These are phyloP conservation scores for Campoplex capitator DNA, from an alignment of 2,888 invertebrate genomes.

Conservation along the genomic window DNA sequence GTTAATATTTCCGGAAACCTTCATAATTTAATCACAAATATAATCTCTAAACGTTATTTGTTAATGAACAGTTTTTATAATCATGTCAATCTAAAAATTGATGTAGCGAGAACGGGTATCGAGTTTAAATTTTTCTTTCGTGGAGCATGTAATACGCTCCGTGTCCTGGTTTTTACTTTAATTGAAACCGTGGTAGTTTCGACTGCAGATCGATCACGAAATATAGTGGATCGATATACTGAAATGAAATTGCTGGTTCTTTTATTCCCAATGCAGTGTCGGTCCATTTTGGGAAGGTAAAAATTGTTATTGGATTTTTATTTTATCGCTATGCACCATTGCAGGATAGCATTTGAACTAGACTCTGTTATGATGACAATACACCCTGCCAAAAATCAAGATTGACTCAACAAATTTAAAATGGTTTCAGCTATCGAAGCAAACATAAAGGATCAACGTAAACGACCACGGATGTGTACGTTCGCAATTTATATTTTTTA, in stretches of 20 bases:
- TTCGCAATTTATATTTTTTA: slow-evolving; percentile 15
- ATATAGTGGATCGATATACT: background rate
- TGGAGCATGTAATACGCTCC: background rate
- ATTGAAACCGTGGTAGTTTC: background rate
- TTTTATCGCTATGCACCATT: background rate
- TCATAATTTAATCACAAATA: too few relatives aligned
- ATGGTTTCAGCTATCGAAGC: background rate
- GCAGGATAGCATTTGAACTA: background rate
- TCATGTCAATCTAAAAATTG: background rate
- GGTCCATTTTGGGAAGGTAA: background rate
- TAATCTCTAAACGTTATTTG: too few relatives aligned
- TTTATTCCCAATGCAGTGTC: background rate
- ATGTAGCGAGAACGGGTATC: background rate
- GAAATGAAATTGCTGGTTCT: background rate
- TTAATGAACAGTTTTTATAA: background rate
- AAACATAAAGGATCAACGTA: background rate
- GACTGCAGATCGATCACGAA: background rate
- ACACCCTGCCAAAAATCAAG: background rate
- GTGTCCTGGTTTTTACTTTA: background rate
- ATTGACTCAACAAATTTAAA: background rate
- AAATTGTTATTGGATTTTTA: background rate
- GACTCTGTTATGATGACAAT: background rate
- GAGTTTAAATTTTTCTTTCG: background rate
- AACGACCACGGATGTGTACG: background rate
- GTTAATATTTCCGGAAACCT: too few relatives aligned